Base-by-base conservation (phyloP, 2,797 vertebrate species). In the Cercopithecus petaurista region DNA sequence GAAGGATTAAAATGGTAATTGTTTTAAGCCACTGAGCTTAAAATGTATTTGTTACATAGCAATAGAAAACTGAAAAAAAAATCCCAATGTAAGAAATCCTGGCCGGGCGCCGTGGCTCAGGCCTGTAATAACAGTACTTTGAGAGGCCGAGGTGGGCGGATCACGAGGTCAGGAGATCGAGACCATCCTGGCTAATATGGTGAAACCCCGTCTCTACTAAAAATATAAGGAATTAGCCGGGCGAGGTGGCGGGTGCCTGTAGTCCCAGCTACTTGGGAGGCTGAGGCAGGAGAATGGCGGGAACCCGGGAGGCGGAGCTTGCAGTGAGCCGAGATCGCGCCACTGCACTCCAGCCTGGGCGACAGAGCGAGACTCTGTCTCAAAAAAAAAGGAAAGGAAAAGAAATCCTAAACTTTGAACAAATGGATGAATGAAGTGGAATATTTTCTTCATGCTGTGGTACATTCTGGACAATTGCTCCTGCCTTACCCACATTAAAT, bases 321-420 rank as follows among this genome's bases (percentile, higher is more conserved):
- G 50, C 50, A 52, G 50, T 52, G 50, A 7, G 17, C 6, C 0
- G 2, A 52, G 50, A 52, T 52, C 5, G 0, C 15, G 0, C 50
- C 50, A 2, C 50, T 7, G 19, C 50, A 52, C 50, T 52, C 14
- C 50, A 52, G 17, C 19, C 50, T 52, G 50, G 50, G 50, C 1
- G 0, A 21, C 17, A 52, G 19, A 21, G 50, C 0, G 6, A 52
- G 50, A 52, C 50, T 7, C 50, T 0, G 19, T 52, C 50, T 52
- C 7, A 52, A 21, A 52, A 50, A 50, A 19, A 52, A 52, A 21
- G 50, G 19, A 52, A 55, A 93, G 83, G 91, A 73, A 67, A 55
- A 89, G 79, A 93, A 73, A 59, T 89, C n/a, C 88, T 17, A 50
- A 28, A 46, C 77, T 43, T 50, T 73, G 82, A 87, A 55, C 48